Conservation (phyloP, 2,888 invertebrate genomes). For the Oxyteleia sp. region DNA sequence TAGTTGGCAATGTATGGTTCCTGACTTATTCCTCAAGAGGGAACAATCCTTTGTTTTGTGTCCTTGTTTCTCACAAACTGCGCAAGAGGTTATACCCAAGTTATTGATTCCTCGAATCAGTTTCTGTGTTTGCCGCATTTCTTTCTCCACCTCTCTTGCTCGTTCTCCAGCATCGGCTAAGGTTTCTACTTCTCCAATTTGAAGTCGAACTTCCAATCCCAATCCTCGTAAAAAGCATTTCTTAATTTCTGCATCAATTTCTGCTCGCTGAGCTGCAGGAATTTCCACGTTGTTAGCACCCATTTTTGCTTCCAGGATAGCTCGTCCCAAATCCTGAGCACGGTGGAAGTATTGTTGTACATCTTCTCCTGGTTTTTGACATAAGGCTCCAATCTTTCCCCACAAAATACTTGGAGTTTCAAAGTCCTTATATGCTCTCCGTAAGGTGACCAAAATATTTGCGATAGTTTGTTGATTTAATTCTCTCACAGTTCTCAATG, state of each 20-base stretch:
- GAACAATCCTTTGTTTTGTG: conserved; percentile 29
- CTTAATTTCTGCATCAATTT: not conserved
- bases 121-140: not conserved
- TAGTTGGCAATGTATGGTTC: conserved; percentile 7
- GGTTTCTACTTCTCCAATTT: no score
- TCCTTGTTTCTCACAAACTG: conserved; percentile 3
- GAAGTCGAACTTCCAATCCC: not conserved
- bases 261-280: not conserved
- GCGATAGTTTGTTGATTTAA: no score
- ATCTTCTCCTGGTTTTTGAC: not conserved
- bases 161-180: no score
- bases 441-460: no score
- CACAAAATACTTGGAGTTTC: not conserved
- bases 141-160: no score
- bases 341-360: conserved; percentile 2
- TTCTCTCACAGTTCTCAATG: no score
- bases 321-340: not conserved
- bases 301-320: not conserved
- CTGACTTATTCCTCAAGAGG: not conserved
- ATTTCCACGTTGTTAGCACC: not conserved
- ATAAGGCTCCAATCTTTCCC: conserved; percentile 9
- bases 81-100: not conserved
- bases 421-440: not conserved
- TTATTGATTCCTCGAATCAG: no score
- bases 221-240: conserved; percentile 2